phyloP scores from a whole-genome alignment of 1,140 invertebrate genomes.

The Zaprionus davidi region DNA sequence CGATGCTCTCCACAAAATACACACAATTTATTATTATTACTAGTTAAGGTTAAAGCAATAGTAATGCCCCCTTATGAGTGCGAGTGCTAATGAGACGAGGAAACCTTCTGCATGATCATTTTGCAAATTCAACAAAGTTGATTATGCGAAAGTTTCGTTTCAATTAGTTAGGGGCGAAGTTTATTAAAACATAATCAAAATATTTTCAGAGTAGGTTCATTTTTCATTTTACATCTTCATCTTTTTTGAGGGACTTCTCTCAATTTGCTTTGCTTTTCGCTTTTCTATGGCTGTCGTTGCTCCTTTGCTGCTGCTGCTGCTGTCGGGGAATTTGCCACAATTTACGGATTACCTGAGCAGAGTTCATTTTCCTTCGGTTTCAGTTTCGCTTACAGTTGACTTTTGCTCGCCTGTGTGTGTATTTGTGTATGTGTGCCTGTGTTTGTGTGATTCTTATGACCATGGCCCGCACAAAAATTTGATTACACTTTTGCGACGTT shows the following conservation, averaged over 20 bases:
- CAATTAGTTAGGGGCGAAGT: background rate
- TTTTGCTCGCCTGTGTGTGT: background rate
- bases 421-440: background rate
- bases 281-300: too few relatives aligned
- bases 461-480: conserved; percentile 34
- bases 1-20: too few relatives aligned
- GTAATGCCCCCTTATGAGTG: too few relatives aligned
- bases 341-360: background rate
- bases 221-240: background rate
- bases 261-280: background rate
- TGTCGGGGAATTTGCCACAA: conserved; percentile 1
- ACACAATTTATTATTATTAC: too few relatives aligned
- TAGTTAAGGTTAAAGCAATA: too few relatives aligned
- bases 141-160: background rate
- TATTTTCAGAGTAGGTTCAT: background rate
- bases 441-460: conserved; percentile 25
- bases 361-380: background rate
- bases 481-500: conserved; percentile 34
- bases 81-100: too few relatives aligned
- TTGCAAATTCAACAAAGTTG: conserved; percentile 1
- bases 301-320: too few relatives aligned
- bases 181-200: conserved; percentile 8
- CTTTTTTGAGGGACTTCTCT: background rate
- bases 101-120: too few relatives aligned
- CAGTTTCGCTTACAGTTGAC: background rate